Percentiles rank a stretch among this genome's conserved stretches.
These are phyloP conservation scores for Callocephalon fimbriatum DNA, from an alignment of 2,113 vertebrate species.

Conservation along the genomic window DNA sequence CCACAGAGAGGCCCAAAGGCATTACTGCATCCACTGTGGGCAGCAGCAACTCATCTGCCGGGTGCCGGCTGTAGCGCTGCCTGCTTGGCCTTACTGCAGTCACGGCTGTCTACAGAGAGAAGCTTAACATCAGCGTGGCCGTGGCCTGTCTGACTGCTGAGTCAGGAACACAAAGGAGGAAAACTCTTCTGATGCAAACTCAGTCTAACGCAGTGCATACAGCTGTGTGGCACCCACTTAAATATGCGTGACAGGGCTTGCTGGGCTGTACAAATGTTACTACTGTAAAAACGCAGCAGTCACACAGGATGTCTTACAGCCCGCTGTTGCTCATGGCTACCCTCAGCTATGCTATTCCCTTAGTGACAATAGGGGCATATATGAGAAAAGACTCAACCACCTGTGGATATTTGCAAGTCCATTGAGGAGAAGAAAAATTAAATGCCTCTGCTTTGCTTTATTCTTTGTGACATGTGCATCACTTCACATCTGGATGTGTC, in stretches of 20 bases:
- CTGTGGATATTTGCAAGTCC: neutral
- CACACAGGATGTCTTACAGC: neutral
- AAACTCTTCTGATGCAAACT: neutral
- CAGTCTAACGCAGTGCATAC: rapidly evolving
- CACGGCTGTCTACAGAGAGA: rapidly evolving
- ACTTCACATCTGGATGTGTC: neutral
- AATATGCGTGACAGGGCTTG: rapidly evolving
- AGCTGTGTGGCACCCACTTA: neutral
- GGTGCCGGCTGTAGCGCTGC: neutral
- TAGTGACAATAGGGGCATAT: rapidly evolving
- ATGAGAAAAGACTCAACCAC: neutral
- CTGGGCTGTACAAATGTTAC: neutral
- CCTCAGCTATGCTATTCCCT: neutral
- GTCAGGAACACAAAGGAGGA: neutral
- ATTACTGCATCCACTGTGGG: neutral
- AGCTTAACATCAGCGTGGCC: rapidly evolving
- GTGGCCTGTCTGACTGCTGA: neutral
- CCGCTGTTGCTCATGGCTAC: neutral
- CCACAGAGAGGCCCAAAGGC: rapidly evolving
- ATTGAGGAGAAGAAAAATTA: neutral
- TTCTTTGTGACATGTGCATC: neutral
- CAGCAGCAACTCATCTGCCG: neutral
- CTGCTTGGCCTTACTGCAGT: neutral
- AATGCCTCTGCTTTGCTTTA: neutral
- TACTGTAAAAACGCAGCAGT: neutral